These are phyloP conservation scores for Branchipolynoe longqiensis DNA, from an alignment of 2,888 invertebrate genomes.

Conservation along the genomic window DNA sequence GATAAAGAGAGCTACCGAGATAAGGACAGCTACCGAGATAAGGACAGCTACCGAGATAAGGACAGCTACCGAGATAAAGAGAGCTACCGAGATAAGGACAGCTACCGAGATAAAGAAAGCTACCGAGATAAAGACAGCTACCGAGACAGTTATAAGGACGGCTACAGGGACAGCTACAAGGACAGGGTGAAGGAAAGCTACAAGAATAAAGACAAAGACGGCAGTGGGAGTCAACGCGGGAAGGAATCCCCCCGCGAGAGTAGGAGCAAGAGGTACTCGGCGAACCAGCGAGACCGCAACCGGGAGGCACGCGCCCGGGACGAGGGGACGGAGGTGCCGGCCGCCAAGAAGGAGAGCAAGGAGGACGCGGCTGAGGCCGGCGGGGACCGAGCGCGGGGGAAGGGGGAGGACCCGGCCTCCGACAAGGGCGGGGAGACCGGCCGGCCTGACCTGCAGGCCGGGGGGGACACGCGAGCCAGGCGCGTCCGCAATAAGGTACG, in stretches of 20 bases:
- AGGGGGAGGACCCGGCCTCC: neutral
- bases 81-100: conserved; percentile 44
- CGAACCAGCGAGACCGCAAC: conserved; percentile 30
- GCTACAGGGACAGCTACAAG: neutral
- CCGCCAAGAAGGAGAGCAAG: neutral
- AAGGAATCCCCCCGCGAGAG: conserved; percentile 39
- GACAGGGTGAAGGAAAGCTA: conserved; percentile 44
- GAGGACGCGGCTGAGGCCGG: neutral
- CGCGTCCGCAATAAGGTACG: conserved; percentile 64
- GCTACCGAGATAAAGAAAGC: conserved; percentile 6
- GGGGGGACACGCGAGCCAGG: conserved; percentile 14
- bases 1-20: conserved; percentile 26
- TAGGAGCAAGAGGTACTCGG: conserved; percentile 22
- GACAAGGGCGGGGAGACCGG: conserved; percentile 31
- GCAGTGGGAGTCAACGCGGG: neutral
- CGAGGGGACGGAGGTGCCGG: conserved; percentile 12
- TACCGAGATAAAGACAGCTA: conserved; percentile 18
- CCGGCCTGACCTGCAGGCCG: conserved; percentile 32
- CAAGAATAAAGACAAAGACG: conserved; percentile 38
- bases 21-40: neutral
- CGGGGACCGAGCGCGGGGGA: neutral
- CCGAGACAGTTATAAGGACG: conserved; percentile 35
- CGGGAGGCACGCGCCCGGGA: neutral
- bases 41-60: conserved; percentile 28
- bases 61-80: conserved; percentile 19